A percentile compares a stretch with the other conserved stretches of the same genome.
Conservation (phyloP, 2,888 invertebrate species). For the Xylocampa areola region DNA sequence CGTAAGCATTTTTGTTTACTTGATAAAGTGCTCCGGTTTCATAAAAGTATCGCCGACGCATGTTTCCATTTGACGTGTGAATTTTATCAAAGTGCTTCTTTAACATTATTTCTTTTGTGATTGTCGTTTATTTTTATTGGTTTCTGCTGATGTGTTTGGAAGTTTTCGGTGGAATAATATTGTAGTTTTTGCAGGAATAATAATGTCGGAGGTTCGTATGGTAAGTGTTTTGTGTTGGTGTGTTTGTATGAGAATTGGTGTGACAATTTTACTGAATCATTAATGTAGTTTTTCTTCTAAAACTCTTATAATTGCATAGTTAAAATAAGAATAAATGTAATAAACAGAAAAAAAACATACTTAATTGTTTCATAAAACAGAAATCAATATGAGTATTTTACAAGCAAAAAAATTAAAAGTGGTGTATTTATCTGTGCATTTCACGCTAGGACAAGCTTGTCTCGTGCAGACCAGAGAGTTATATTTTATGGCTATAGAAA, state of each 20-base stretch:
- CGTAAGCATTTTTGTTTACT: slow-evolving; percentile 62
- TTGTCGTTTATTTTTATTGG: slow-evolving; percentile 57
- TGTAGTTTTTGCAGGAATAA: slow-evolving; percentile 1
- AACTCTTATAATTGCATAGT: too few species aligned
- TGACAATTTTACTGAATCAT: too few species aligned
- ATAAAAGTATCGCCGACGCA: slow-evolving; percentile 31
- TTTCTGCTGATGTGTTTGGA: slow-evolving; percentile 10
- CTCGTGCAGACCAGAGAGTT: too few species aligned
- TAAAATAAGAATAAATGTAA: too few species aligned
- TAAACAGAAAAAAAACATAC: too few species aligned
- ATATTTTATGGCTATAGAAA: too few species aligned
- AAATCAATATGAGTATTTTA: too few species aligned
- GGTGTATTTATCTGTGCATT: too few species aligned
- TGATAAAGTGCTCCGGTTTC: slow-evolving; percentile 64
- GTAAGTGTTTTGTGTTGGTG: slow-evolving; percentile 2
- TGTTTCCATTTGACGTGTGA: slow-evolving; percentile 29
- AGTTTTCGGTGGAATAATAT: slow-evolving; percentile 18
- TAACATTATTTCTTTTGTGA: slow-evolving; percentile 44
- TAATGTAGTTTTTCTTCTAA: too few species aligned
- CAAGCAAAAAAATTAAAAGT: too few species aligned
- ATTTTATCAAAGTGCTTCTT: slow-evolving; percentile 48
- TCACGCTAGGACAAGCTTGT: too few species aligned
- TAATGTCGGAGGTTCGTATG: not conserved
- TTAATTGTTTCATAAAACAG: too few species aligned
- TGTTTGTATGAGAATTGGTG: not conserved